phyloP scores from a whole-genome alignment of 2,797 vertebrate genomes.

The Scomberomorus guttatus region DNA sequence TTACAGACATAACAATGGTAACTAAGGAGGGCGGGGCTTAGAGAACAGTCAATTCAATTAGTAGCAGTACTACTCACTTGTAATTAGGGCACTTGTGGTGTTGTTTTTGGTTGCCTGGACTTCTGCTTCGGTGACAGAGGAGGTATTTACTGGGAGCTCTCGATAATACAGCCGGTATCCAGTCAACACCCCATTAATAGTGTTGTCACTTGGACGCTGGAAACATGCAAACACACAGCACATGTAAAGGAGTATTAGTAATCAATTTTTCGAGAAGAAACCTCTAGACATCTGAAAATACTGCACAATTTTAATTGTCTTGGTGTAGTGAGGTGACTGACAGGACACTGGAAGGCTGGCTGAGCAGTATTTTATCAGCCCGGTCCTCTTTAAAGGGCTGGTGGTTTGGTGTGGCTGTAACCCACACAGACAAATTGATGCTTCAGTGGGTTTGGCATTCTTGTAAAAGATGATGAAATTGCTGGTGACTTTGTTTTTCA shows the following conservation, averaged over 20 bases:
- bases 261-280: conserved; percentile 2
- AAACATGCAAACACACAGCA: conserved; percentile 50
- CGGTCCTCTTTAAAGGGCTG: conserved; percentile 58
- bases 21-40: not conserved
- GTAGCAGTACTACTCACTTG: conserved; percentile 79
- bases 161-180: conserved; percentile 96
- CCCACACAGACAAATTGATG: conserved; percentile 61
- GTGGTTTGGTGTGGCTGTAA: conserved; percentile 58
- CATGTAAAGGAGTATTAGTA: not conserved
- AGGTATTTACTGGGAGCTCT: conserved; percentile 84
- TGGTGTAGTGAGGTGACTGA: conserved; percentile 46
- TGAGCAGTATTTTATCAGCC: conserved; percentile 61
- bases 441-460: conserved; percentile 68
- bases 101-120: conserved; percentile 81
- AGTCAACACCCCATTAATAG: conserved; percentile 91
- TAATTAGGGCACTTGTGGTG: conserved; percentile 84
- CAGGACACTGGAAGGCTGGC: conserved; percentile 46
- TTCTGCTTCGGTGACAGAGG: conserved; percentile 62
- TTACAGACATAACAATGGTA: not conserved
- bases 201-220: conserved; percentile 90
- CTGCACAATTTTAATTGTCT: conserved; percentile 28
- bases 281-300: not conserved
- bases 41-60: not conserved
- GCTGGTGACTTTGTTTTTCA: conserved; percentile 76
- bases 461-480: conserved; percentile 73